A percentile compares a stretch with the other conserved stretches of the same genome.
These are phyloP conservation scores for Morone chrysops DNA, from an alignment of 2,113 vertebrate species.

Conservation along the genomic window DNA sequence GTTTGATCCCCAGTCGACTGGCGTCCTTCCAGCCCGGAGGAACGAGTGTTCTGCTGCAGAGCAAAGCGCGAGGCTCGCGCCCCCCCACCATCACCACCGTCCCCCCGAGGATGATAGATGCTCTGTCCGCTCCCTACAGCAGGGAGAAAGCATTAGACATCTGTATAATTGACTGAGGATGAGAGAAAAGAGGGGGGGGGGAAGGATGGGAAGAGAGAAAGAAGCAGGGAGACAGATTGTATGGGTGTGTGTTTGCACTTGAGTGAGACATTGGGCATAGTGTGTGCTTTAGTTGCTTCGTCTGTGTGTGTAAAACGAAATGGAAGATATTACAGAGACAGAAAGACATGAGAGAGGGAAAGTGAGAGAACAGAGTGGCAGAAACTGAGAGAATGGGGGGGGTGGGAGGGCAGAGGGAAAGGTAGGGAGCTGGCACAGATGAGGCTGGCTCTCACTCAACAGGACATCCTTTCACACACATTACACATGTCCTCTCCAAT, in stretches of 20 bases:
- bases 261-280: constrained; percentile 54
- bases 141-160: constrained; percentile 81
- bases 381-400: constrained; percentile 35
- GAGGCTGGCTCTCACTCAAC: constrained; percentile 74
- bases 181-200: constrained; percentile 55
- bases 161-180: constrained; percentile 84
- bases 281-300: constrained; percentile 57
- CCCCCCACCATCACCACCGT: constrained; percentile 51
- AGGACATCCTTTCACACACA: constrained; percentile 83
- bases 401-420: constrained; percentile 26
- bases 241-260: constrained; percentile 68
- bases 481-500: constrained; percentile 81
- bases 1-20: constrained; percentile 76
- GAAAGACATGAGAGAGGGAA: constrained; percentile 31
- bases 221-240: constrained; percentile 56
- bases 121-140: constrained; percentile 74
- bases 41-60: constrained; percentile 73
- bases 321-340: constrained; percentile 40
- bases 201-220: constrained; percentile 44
- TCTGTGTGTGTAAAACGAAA: constrained; percentile 42
- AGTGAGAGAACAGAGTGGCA: constrained; percentile 37
- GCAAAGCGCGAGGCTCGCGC: constrained; percentile 54
- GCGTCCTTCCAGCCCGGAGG: constrained; percentile 79
- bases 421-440: constrained; percentile 70
- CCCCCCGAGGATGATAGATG: constrained; percentile 80